Evolutionary conservation across 2,797 vertebrate species (phyloP).

Genomic region (Nyctibius grandis): DNA sequence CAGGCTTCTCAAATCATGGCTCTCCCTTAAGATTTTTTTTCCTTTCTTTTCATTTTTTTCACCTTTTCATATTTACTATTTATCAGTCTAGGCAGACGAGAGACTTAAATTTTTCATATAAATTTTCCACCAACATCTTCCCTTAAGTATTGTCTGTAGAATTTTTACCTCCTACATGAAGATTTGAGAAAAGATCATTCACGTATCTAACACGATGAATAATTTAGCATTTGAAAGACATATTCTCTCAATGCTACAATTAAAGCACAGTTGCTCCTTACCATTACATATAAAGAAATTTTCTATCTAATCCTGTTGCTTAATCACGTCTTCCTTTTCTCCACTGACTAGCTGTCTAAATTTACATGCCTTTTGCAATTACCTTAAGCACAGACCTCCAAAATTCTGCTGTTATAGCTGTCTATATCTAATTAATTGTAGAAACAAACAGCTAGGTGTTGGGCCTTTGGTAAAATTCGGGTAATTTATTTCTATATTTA

Average conservation of each 20-base stretch:
- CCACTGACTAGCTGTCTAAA: conserved; percentile 25
- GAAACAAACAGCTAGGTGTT: background rate
- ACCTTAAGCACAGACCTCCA: background rate
- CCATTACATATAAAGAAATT: conserved; percentile 22
- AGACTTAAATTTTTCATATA: background rate
- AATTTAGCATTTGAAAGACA: conserved; percentile 57
- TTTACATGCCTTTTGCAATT: conserved; percentile 17
- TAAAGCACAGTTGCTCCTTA: conserved; percentile 31
- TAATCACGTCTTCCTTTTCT: conserved; percentile 10
- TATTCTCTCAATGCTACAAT: conserved; percentile 45
- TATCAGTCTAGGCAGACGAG: conserved; percentile 10
- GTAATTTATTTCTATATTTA: background rate
- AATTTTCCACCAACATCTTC: conserved; percentile 4
- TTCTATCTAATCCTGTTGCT: conserved; percentile 34
- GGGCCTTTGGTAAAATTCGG: background rate
- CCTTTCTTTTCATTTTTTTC: background rate
- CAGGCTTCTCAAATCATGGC: conserved; percentile 22
- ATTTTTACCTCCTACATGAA: conserved; percentile 18
- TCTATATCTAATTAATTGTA: background rate
- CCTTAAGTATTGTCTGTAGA: conserved; percentile 2
- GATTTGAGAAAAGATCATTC: conserved; percentile 37
- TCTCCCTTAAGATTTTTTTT: background rate
- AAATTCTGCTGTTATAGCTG: background rate
- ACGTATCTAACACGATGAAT: conserved; percentile 17
- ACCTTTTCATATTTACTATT: conserved; percentile 20